Percentiles rank a stretch among this genome's conserved stretches.
Evolutionary conservation across 2,888 invertebrate genomes (phyloP).

Genomic region (Rhamphomyia laevipes): DNA sequence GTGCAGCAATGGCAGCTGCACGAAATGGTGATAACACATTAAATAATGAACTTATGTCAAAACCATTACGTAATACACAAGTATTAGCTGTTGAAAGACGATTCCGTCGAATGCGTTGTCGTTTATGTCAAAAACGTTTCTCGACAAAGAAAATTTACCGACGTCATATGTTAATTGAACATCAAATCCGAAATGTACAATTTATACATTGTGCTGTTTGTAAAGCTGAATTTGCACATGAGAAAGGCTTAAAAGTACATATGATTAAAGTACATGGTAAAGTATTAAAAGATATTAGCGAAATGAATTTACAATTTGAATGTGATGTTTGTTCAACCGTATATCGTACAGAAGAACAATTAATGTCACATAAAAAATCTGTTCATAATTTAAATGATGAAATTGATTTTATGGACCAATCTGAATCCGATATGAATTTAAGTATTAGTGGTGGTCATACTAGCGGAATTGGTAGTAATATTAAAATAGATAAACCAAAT

Average conservation of each 20-base stretch:
- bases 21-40: background rate
- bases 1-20: background rate
- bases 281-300: slow-evolving; percentile 31
- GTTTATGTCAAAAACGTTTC: slow-evolving; percentile 36
- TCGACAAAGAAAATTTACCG: slow-evolving; percentile 37
- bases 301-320: slow-evolving; percentile 31
- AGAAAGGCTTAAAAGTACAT: slow-evolving; percentile 37
- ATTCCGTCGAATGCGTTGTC: slow-evolving; percentile 35
- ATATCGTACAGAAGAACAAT: slow-evolving; percentile 30
- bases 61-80: slow-evolving; percentile 26
- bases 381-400: slow-evolving; percentile 24
- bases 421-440: background rate
- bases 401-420: slow-evolving; percentile 9
- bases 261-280: slow-evolving; percentile 36
- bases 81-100: slow-evolving; percentile 31
- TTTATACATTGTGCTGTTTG: slow-evolving; percentile 37
- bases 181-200: slow-evolving; percentile 35
- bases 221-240: slow-evolving; percentile 37
- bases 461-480: background rate
- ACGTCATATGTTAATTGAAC: slow-evolving; percentile 36
- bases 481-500: slow-evolving; percentile 2
- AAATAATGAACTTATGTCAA: slow-evolving; percentile 17
- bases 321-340: slow-evolving; percentile 36
- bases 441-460: slow-evolving; percentile 3
- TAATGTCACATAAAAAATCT: slow-evolving; percentile 30